Base-by-base conservation (phyloP, 2,797 vertebrate genomes). In the Anomalospiza imberbis region DNA sequence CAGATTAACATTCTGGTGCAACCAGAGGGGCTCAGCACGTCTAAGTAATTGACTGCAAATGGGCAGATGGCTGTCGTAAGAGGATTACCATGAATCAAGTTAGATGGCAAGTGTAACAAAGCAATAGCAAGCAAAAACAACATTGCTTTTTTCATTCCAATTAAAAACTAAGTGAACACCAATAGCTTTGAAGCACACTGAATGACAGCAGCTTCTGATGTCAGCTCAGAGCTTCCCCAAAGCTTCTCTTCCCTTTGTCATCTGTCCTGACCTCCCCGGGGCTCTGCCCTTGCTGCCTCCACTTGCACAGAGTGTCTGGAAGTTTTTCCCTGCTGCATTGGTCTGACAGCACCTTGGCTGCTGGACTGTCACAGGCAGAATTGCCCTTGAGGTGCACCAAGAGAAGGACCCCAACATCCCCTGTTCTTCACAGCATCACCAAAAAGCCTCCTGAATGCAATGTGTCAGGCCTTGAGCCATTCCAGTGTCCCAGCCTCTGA, bases 71-170 rank as follows among this genome's bases (percentile, higher is more conserved):
- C 83, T 92, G 47, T 61, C 70, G 65, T 63, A 71, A 93, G 77
- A 91, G 74, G 85, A 77, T 89, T 88, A 81, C 84, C 57, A 20
- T 22, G 68, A 94, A 87, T 88, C 88, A 50, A 62, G 65, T 66
- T 93, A 74, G 72, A 77, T 79, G 85, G 92, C 75, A 88, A 86
- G 66, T 25, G 53, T 61, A 87, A 92, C 87, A 91, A 89, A 92
- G 89, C 68, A 79, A 78, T 7, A 58, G 66, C 74, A 42, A 82
- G 80, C 75, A 82, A 91, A 95, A 84, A 66, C 61, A 76, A 73
- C 78, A 77, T 50, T 66, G 70, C 47, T 88, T 89, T 91, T 86
- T 81, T 57, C 50, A 4, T 77, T 85, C 68, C 72, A 76, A 2
- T 77, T 73, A 67, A 77, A 85, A 78, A 31, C 47, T 32, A 57